Conservation (phyloP, 1,140 invertebrate genomes). For the Odontomachus brunneus region DNA sequence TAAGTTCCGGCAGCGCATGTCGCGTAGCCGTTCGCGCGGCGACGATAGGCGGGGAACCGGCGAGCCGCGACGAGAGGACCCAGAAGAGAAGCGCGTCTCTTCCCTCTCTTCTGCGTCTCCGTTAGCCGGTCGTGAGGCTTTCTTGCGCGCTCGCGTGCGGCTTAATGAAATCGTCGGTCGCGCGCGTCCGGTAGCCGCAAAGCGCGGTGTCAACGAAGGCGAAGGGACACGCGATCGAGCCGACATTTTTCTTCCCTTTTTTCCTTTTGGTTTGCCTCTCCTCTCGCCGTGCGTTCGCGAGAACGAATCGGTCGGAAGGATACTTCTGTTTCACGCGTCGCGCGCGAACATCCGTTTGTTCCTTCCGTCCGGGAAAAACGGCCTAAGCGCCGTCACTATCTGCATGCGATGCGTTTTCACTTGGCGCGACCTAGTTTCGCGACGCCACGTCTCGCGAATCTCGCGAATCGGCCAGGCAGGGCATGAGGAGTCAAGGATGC, state of each 20-base stretch:
- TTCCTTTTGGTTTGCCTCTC: too few relatives aligned
- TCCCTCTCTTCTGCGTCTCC: background rate
- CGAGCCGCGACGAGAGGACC: background rate
- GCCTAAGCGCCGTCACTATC: slow-evolving; percentile 56
- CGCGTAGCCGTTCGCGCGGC: background rate
- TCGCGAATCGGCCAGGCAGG: slow-evolving; percentile 53
- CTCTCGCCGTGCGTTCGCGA: too few relatives aligned
- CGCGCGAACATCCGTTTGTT: background rate
- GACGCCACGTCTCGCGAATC: background rate
- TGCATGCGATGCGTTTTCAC: slow-evolving; percentile 77
- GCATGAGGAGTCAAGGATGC: slow-evolving; percentile 64
- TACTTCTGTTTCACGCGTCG: background rate
- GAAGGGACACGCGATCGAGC: too few relatives aligned
- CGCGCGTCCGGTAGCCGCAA: background rate
- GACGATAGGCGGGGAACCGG: background rate
- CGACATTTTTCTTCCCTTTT: too few relatives aligned
- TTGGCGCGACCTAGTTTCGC: slow-evolving; percentile 76
- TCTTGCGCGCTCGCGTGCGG: slow-evolving; percentile 26
- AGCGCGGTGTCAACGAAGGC: slow-evolving; percentile 6
- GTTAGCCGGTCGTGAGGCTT: slow-evolving; percentile 20
- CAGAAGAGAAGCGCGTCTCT: slow-evolving; percentile 19
- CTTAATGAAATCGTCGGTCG: slow-evolving; percentile 55
- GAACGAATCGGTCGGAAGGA: too few relatives aligned
- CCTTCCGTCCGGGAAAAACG: background rate
- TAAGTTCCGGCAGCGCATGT: background rate